A percentile compares a stretch with the other conserved stretches of the same genome.
phyloP scores from a whole-genome alignment of 35 echinoderm and acorn worm species.

The Apostichopus parvimensis region DNA sequence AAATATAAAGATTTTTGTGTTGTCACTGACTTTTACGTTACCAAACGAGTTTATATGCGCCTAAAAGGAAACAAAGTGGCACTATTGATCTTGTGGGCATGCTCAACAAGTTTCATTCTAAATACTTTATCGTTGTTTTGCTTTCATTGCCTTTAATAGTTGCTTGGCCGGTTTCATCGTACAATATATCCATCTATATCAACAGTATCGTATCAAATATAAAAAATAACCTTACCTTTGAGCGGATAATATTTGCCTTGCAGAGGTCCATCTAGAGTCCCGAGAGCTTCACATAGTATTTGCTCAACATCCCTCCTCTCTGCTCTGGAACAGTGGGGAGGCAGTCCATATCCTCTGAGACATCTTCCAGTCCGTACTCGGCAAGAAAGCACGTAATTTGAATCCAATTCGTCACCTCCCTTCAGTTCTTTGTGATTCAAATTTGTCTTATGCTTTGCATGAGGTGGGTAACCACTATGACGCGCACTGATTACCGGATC shows the following conservation, averaged over 20 bases:
- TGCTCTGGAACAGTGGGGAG: constrained; percentile 77
- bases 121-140: too few species aligned
- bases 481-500: constrained; percentile 86
- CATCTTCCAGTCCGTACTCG: constrained; percentile 85
- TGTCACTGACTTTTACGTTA: too few species aligned
- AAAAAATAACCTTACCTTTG: background rate
- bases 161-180: too few species aligned
- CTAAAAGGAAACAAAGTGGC: too few species aligned
- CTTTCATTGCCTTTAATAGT: too few species aligned
- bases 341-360: constrained; percentile 81
- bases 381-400: constrained; percentile 85
- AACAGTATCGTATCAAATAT: too few species aligned
- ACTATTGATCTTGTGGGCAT: too few species aligned
- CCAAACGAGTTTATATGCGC: too few species aligned
- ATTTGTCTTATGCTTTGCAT: constrained; percentile 80
- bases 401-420: constrained; percentile 82
- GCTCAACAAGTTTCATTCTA: too few species aligned
- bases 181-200: too few species aligned
- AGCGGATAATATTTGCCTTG: constrained; percentile 90
- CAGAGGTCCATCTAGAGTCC: constrained; percentile 74
- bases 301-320: constrained; percentile 89
- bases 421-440: constrained; percentile 78
- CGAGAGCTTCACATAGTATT: constrained; percentile 69
- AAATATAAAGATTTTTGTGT: too few species aligned
- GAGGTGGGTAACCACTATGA: constrained; percentile 70